phyloP scores from a whole-genome alignment of 2,113 vertebrate genomes.

The Lophura nycthemera region DNA sequence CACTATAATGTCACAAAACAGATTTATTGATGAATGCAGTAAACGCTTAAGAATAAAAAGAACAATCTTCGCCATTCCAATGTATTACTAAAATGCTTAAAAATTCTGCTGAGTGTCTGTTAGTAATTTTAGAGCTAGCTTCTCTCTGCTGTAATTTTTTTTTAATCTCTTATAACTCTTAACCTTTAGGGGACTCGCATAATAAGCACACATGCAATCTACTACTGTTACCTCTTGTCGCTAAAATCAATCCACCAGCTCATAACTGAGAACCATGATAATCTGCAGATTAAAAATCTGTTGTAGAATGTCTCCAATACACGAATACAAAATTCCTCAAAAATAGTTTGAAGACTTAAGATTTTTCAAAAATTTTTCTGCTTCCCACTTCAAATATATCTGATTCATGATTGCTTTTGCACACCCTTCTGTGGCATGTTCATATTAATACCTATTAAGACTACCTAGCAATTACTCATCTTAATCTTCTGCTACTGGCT shows the following conservation, averaged over 20 bases:
- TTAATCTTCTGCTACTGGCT: background rate
- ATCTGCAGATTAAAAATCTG: background rate
- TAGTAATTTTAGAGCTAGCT: background rate
- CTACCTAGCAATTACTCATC: background rate
- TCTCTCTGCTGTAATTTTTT: background rate
- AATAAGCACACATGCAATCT: background rate
- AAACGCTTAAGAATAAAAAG: background rate
- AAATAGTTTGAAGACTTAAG: background rate
- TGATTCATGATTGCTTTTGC: background rate
- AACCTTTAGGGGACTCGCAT: background rate
- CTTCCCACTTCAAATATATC: background rate
- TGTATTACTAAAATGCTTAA: background rate
- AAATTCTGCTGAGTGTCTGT: background rate
- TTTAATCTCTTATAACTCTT: background rate
- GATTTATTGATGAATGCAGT: slow-evolving; percentile 5
- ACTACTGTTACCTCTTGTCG: background rate
- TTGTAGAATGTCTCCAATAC: background rate
- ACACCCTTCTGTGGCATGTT: background rate
- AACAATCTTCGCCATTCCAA: background rate
- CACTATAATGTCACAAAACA: background rate
- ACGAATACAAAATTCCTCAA: background rate
- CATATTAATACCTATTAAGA: background rate
- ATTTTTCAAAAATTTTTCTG: background rate
- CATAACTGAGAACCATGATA: background rate
- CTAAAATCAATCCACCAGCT: background rate